phyloP scores from a whole-genome alignment of 1,140 invertebrate species.

The Camponotus pennsylvanicus region DNA sequence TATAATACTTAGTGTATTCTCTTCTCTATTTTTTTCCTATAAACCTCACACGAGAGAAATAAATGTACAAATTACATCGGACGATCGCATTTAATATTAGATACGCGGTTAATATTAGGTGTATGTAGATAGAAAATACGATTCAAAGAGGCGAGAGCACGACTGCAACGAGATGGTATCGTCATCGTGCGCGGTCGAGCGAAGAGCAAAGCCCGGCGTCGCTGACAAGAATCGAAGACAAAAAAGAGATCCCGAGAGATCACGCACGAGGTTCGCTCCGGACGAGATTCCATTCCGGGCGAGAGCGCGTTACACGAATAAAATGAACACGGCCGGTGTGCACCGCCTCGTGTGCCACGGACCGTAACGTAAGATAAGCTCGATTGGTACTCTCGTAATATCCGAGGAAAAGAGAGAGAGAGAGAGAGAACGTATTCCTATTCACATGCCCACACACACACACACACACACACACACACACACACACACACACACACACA shows the following conservation, averaged over 20 bases:
- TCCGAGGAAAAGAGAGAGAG: slow-evolving; percentile 52
- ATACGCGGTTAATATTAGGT: background rate
- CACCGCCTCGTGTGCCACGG: slow-evolving; percentile 70
- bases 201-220: background rate
- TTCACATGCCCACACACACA: background rate
- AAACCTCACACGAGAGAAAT: background rate
- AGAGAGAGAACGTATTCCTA: slow-evolving; percentile 4
- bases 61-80: background rate
- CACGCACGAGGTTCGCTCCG: slow-evolving; percentile 36
- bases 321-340: slow-evolving; percentile 33
- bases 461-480: background rate
- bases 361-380: slow-evolving; percentile 61
- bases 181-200: background rate
- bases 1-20: background rate
- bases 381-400: slow-evolving; percentile 48
- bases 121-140: background rate
- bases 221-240: slow-evolving; percentile 45
- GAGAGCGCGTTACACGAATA: slow-evolving; percentile 66
- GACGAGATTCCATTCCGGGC: slow-evolving; percentile 74
- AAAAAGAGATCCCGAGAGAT: slow-evolving; percentile 66
- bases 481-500: no score
- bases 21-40: background rate
- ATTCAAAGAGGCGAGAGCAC: background rate
- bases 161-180: background rate
- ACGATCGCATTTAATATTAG: slow-evolving; percentile 3